Evolutionary conservation across 1,140 invertebrate genomes (phyloP), one percentile per base, ranked within the genome.

Genomic region (Gyrodactylus bullatarudis): DNA sequence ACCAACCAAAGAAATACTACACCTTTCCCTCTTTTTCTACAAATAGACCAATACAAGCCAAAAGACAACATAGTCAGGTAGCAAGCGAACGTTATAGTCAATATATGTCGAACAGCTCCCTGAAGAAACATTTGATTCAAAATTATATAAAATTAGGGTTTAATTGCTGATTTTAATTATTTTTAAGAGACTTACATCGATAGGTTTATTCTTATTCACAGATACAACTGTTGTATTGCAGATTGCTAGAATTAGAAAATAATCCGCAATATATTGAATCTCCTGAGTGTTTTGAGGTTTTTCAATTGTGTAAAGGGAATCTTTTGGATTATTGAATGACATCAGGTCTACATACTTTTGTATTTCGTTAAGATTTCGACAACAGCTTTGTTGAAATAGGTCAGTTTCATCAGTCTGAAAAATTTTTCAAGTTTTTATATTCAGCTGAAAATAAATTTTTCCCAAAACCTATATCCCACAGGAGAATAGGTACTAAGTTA

Each of bases 201-300:
- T 71, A 1, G 70, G 24, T 71, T 71, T 1, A 85, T 75, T 86
- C 86, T 71, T 71, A 71, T 71, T 71, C 16, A 73, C 1, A 73
- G 88, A 87, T 24, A 95, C 91, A 21, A 95, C 88, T 0, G 96
- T 92, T 0, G 92, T 96, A 80, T 97, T 96, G 79, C 92, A 97
- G 71, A 94, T 85, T 19, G 91, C 87, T 79, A 97, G 83, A 0
- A 92, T 85, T 73, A 94, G 80, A 73, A 96, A 86, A 80, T 96
- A 95, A 78, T 96, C 91, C 24, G 22, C 24, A 24, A 71, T n/a
- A 25, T 54, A 54, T 16, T 54, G n/a, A 54, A n/a, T n/a, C 34
- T 54, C 34, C 8, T 54, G 8, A 16, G 34, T 8, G 34, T n/a
- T 16, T 54, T 8, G 8, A 8, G 8, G 34, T 8, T 54, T 16